Conservation (phyloP, 1,140 invertebrate species). For the Phocides pigmalion region DNA sequence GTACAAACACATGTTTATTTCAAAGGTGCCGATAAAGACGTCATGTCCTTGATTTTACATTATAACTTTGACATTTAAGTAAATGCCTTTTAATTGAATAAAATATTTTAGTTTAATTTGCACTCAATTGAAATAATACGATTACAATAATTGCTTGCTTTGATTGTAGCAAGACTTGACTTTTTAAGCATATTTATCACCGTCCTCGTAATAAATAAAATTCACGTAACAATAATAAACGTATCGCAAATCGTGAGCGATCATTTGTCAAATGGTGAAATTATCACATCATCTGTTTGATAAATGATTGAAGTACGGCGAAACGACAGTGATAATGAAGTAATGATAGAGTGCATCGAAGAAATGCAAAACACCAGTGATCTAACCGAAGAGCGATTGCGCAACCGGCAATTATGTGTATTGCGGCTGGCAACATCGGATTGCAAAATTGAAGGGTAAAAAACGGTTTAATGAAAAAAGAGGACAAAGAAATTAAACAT, state of each 20-base stretch:
- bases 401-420: conserved; percentile 59
- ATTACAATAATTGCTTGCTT: too few relatives aligned
- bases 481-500: conserved; percentile 12
- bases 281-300: conserved; percentile 57
- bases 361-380: conserved; percentile 58
- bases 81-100: too few relatives aligned
- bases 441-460: conserved; percentile 46
- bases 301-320: conserved; percentile 38
- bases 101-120: not conserved
- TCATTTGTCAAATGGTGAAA: conserved; percentile 55
- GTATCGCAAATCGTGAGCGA: conserved; percentile 33
- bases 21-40: too few relatives aligned
- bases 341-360: conserved; percentile 46
- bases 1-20: too few relatives aligned
- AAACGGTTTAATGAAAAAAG: conserved; percentile 22
- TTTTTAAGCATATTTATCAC: conserved; percentile 1
- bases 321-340: conserved; percentile 52
- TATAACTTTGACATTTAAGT: too few relatives aligned
- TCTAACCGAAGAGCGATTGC: conserved; percentile 56
- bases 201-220: conserved; percentile 6
- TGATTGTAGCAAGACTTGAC: too few relatives aligned
- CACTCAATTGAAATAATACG: not conserved
- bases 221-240: conserved; percentile 12
- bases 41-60: too few relatives aligned
- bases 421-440: conserved; percentile 51